A percentile compares a stretch with the other conserved stretches of the same genome.
Evolutionary conservation across 2,797 vertebrate genomes (phyloP).

Genomic region (Coilia nasus): DNA sequence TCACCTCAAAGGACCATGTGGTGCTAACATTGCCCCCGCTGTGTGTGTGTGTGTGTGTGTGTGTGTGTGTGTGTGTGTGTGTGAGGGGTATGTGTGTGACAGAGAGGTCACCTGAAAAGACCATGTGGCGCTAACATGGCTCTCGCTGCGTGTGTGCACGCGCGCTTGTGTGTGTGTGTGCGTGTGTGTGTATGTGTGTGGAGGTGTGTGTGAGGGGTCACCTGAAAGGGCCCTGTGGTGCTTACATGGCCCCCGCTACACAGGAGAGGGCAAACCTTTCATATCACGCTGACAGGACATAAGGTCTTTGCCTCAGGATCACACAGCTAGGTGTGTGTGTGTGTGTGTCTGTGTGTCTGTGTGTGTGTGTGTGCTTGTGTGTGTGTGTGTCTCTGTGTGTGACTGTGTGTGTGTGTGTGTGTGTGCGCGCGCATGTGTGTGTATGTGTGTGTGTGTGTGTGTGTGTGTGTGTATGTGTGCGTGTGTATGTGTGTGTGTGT

Average conservation of each 20-base stretch:
- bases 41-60: too few relatives aligned
- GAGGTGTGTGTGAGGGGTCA: background rate
- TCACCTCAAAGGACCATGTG: background rate
- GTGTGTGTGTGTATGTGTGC: background rate
- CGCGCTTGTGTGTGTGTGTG: too few relatives aligned
- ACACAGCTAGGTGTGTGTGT: slow-evolving; percentile 34
- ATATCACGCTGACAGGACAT: background rate
- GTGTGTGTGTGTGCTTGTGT: background rate
- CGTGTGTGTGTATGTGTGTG: too few relatives aligned
- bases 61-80: too few relatives aligned
- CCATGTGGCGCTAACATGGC: too few relatives aligned
- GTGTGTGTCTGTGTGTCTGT: slow-evolving; percentile 30
- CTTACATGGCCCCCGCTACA: background rate
- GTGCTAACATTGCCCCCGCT: background rate
- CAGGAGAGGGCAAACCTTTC: background rate
- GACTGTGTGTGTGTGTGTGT: slow-evolving; percentile 30
- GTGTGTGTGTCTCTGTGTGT: slow-evolving; percentile 30
- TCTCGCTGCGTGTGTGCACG: too few relatives aligned
- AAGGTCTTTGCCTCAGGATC: slow-evolving; percentile 1
- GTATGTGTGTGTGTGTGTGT: background rate
- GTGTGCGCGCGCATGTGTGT: background rate
- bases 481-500: background rate
- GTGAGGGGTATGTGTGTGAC: too few relatives aligned
- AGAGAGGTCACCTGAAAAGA: too few relatives aligned
- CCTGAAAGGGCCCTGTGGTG: background rate